These are phyloP conservation scores for Enchytraeus crypticus DNA, from an alignment of 2,888 invertebrate species.

Conservation along the genomic window DNA sequence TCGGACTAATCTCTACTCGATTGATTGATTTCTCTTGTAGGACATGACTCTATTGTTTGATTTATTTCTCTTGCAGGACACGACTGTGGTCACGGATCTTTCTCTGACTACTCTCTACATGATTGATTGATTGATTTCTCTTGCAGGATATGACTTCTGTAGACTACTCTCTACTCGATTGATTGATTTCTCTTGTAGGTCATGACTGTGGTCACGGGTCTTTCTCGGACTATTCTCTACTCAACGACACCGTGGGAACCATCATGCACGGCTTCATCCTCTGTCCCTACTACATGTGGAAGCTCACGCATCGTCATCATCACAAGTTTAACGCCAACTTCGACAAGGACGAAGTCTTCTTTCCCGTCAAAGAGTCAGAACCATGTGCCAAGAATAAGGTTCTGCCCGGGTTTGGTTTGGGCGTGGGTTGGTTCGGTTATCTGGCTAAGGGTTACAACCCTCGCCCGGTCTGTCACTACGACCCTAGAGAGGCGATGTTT, in stretches of 20 bases:
- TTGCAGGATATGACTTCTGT: too few species aligned
- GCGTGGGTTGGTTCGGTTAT: slow-evolving; percentile 36
- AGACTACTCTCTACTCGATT: too few species aligned
- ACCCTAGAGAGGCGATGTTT: slow-evolving; percentile 32
- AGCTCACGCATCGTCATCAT: slow-evolving; percentile 39
- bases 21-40: too few species aligned
- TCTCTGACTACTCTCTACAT: slow-evolving; percentile 32
- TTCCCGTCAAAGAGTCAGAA: slow-evolving; percentile 32
- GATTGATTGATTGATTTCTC: too few species aligned
- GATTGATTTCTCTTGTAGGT: slow-evolving; percentile 24
- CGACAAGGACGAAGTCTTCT: slow-evolving; percentile 39
- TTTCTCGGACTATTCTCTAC: slow-evolving; percentile 33
- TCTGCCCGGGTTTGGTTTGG: slow-evolving; percentile 28
- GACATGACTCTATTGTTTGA: too few species aligned
- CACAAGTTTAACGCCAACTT: slow-evolving; percentile 43
- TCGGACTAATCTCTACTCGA: too few species aligned
- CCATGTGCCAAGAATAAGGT: neutral
- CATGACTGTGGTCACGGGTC: slow-evolving; percentile 44
- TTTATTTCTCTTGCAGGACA: slow-evolving; percentile 30
- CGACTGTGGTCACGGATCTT: slow-evolving; percentile 43
- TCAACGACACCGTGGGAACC: slow-evolving; percentile 39
- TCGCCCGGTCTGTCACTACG: slow-evolving; percentile 33
- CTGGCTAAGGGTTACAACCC: slow-evolving; percentile 37
- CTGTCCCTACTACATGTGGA: slow-evolving; percentile 43
- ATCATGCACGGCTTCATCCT: slow-evolving; percentile 36